phyloP scores from a whole-genome alignment of 2,888 invertebrate genomes.

The Drosophila differens region DNA sequence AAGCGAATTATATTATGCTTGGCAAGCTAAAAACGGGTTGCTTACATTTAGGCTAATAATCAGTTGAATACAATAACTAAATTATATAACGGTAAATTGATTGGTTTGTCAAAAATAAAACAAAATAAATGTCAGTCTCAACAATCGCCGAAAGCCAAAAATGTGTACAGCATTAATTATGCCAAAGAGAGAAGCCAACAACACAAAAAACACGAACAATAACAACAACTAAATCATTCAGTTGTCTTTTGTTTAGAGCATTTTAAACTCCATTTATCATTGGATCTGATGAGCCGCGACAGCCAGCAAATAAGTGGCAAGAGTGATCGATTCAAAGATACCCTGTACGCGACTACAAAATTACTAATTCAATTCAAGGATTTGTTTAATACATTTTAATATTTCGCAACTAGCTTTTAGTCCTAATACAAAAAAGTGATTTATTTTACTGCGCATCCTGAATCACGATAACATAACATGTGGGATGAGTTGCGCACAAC shows the following conservation, averaged over 20 bases:
- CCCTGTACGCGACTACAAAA: not conserved
- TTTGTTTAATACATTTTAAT: not conserved
- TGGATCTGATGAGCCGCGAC: conserved; percentile 52
- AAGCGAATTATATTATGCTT: not conserved
- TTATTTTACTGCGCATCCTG: not conserved
- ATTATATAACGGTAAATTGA: conserved; percentile 67
- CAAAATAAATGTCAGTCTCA: conserved; percentile 6
- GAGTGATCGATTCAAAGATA: not conserved
- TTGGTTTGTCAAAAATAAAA: conserved; percentile 45
- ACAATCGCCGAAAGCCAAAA: conserved; percentile 22
- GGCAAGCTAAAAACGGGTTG: not conserved
- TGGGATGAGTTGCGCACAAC: no score
- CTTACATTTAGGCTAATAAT: conserved; percentile 53
- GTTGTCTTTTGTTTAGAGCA: conserved; percentile 50
- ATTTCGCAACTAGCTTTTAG: not conserved
- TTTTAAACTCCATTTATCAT: conserved; percentile 76
- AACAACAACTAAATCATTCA: conserved; percentile 65
- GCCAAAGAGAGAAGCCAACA: conserved; percentile 12
- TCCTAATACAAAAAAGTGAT: fast-evolving
- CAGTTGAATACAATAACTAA: conserved; percentile 63
- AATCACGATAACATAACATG: not conserved
- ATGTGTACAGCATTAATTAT: conserved; percentile 70
- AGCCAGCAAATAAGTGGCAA: not conserved
- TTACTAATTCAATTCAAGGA: not conserved
- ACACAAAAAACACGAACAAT: conserved; percentile 25